Percentiles rank a stretch among this genome's conserved stretches.
Conservation (phyloP, 2,797 vertebrate genomes). For the Myotis pilosus region DNA sequence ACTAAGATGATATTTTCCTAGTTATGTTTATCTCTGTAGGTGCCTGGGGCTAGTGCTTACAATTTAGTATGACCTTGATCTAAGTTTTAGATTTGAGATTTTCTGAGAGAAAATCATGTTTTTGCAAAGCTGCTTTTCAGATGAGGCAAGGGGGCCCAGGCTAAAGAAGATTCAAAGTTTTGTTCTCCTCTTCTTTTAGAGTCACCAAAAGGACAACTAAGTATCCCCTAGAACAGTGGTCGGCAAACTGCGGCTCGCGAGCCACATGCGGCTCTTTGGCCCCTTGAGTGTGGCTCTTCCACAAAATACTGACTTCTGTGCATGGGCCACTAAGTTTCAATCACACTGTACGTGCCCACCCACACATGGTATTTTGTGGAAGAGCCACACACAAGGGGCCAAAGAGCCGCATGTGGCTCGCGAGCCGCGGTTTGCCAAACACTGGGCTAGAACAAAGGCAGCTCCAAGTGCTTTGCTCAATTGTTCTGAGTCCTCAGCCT, state of each 20-base stretch:
- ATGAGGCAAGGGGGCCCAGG: not conserved
- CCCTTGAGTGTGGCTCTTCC: too few relatives aligned
- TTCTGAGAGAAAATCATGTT: not conserved
- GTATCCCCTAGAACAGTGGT: not conserved
- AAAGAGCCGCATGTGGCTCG: too few relatives aligned
- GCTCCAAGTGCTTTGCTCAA: not conserved
- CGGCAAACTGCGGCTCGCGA: too few relatives aligned
- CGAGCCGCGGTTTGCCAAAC: too few relatives aligned
- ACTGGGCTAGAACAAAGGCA: not conserved
- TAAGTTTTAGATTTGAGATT: not conserved
- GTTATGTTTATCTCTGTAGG: not conserved
- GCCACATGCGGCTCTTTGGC: too few relatives aligned
- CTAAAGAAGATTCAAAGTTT: not conserved
- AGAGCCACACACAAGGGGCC: too few relatives aligned
- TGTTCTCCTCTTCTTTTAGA: not conserved
- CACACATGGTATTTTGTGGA: too few relatives aligned
- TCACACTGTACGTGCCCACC: too few relatives aligned
- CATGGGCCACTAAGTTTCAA: too few relatives aligned
- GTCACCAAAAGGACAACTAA: not conserved
- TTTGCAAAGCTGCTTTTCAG: conserved; percentile 7
- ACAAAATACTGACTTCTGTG: too few relatives aligned
- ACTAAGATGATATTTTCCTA: not conserved
- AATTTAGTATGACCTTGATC: not conserved
- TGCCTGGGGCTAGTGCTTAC: not conserved
- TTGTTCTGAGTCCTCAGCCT: not conserved